Conservation (phyloP, 1,140 invertebrate genomes). For the Drosophila bocqueti region DNA sequence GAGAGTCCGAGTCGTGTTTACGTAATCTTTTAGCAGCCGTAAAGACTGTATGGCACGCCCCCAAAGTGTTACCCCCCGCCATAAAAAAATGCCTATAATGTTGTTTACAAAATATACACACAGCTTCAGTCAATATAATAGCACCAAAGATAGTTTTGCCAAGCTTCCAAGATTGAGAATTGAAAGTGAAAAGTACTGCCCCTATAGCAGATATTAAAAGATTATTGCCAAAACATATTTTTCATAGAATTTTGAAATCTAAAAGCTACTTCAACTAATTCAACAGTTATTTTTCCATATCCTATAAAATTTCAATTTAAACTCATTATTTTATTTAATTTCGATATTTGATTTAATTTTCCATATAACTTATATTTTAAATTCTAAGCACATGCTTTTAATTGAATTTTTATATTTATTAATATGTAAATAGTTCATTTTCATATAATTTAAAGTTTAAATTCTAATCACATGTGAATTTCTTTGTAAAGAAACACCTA, state of each 20-base stretch:
- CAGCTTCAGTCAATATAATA: background rate
- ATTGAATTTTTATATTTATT: background rate
- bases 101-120: constrained; percentile 34
- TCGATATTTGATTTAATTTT: background rate
- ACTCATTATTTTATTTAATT: background rate
- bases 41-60: constrained; percentile 25
- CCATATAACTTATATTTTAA: background rate
- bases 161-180: no score
- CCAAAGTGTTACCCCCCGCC: constrained; percentile 29
- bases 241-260: no score
- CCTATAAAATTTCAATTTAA: background rate
- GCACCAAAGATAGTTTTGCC: background rate
- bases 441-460: background rate
- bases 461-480: background rate
- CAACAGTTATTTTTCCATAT: background rate
- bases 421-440: background rate
- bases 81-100: constrained; percentile 15
- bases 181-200: no score
- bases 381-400: background rate
- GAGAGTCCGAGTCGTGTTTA: constrained; percentile 42
- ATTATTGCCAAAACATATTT: no score
- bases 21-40: constrained; percentile 62
- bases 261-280: background rate
- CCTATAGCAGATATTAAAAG: no score
- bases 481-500: background rate